A percentile compares a stretch with the other conserved stretches of the same genome.
Evolutionary conservation across 2,113 vertebrate species (phyloP).

Genomic region (Zapornia atra): DNA sequence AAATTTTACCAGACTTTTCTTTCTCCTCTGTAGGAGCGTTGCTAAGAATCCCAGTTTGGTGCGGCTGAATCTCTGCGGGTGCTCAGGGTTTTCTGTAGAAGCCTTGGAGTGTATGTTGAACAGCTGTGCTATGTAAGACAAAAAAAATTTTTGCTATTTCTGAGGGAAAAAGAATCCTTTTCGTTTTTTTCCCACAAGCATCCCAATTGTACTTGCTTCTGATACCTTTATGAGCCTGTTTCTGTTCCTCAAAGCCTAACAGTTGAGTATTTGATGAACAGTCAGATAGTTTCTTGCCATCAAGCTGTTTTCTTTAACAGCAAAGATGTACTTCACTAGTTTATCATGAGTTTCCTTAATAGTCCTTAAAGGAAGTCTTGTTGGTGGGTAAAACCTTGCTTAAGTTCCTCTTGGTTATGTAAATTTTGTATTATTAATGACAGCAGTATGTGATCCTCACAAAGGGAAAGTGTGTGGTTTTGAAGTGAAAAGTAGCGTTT

Average conservation of each 20-base stretch:
- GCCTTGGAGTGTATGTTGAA: slow-evolving; percentile 79
- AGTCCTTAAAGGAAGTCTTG: neutral
- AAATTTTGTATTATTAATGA: neutral
- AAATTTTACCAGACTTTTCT: neutral
- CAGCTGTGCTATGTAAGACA: slow-evolving; percentile 79
- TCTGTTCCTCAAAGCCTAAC: neutral
- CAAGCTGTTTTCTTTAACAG: neutral
- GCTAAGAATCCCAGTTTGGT: slow-evolving; percentile 79
- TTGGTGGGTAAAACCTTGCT: neutral
- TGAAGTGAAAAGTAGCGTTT: neutral
- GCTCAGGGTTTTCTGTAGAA: slow-evolving; percentile 83
- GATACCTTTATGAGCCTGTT: neutral
- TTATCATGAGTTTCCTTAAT: neutral
- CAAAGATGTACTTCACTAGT: neutral
- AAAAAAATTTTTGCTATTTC: neutral
- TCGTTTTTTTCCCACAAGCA: neutral
- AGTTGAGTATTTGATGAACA: neutral
- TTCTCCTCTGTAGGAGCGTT: slow-evolving; percentile 75
- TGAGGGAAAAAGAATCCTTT: neutral
- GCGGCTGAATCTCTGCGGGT: slow-evolving; percentile 88
- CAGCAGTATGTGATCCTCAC: neutral
- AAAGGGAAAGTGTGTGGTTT: neutral
- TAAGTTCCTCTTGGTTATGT: neutral
- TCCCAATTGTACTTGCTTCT: neutral
- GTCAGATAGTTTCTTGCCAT: neutral